Percentiles rank a stretch among this genome's conserved stretches.
Conservation (phyloP, 2,113 vertebrate species). For the Sclerurus mexicanus region DNA sequence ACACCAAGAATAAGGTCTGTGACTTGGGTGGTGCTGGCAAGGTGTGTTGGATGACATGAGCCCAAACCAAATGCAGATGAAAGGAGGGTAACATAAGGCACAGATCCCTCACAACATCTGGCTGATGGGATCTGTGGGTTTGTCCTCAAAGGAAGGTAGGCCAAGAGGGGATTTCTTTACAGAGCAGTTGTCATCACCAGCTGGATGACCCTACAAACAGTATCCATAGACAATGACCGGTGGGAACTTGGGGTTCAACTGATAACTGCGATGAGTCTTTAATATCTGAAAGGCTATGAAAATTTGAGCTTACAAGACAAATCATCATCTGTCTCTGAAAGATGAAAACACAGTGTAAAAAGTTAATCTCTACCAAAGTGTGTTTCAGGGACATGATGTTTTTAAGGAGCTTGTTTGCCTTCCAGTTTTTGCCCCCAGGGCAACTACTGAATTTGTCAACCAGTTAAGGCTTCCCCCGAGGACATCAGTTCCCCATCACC, state of each 20-base stretch:
- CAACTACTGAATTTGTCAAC: neutral
- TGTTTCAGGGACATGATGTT: neutral
- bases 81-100: accelerated
- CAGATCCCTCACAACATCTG: neutral
- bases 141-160: neutral
- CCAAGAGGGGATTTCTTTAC: neutral
- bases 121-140: neutral
- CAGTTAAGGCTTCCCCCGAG: neutral
- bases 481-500: neutral
- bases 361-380: neutral
- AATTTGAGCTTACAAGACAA: neutral
- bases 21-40: neutral
- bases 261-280: neutral
- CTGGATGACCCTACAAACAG: neutral
- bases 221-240: neutral
- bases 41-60: neutral
- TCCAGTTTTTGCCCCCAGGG: neutral
- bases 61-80: accelerated
- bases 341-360: neutral
- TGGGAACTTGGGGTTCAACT: accelerated
- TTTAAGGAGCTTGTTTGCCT: neutral
- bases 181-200: neutral
- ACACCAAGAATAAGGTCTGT: neutral
- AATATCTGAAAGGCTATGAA: neutral
- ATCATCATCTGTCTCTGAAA: neutral